Base-by-base conservation (phyloP, 2,797 vertebrate genomes). In the Cyprinodon diabolis region DNA sequence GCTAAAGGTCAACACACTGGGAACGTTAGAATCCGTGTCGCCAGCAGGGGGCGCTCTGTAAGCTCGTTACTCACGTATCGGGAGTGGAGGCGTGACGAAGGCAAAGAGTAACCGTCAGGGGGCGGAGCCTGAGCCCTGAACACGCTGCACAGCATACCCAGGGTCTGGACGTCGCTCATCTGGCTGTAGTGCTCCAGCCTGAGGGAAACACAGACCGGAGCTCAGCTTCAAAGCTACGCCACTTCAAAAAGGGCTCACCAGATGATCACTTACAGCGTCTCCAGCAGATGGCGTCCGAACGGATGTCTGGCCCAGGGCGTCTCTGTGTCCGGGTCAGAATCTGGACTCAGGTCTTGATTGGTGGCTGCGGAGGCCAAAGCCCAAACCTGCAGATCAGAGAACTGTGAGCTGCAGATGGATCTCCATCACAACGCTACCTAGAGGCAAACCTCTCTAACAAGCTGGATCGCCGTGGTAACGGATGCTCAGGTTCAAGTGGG, bases 221-320 rank as follows among this genome's bases (percentile, higher is more conserved):
- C 15, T 58, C 35, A 43, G 49, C 10, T 6, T 6, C 11, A 37
- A 45, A 13, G 1, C 3, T 54, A 10, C 49, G 10, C 47, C 19
- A 23, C 37, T 11, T 13, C 14, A 21, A 47, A 6, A 45, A 4
- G 0, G 11, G 7, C 7, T 19, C 12, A 14, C 4, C 6, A 5
- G 9, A 37, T 11, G 13, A 4, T 19, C 19, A 40, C 97, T 91
- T 94, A 99, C 98, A 99, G 89, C 6, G 96, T 98, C 79, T 98
- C 96, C 92, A 99, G 94, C 66, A 99, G 95, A 78, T 96, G 97
- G 75, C 97, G 96, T 45, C 98, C 98, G 71, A 99, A 99, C 0
- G 98, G 98, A 87, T 99, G 98, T 81, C 95, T 94, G 79, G 98
- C 97, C 98, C 98, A 99, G 9, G 98, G 98, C 1, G 95, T 97